These are phyloP conservation scores for Altica lythri DNA, from an alignment of 2,888 invertebrate genomes.

Conservation along the genomic window DNA sequence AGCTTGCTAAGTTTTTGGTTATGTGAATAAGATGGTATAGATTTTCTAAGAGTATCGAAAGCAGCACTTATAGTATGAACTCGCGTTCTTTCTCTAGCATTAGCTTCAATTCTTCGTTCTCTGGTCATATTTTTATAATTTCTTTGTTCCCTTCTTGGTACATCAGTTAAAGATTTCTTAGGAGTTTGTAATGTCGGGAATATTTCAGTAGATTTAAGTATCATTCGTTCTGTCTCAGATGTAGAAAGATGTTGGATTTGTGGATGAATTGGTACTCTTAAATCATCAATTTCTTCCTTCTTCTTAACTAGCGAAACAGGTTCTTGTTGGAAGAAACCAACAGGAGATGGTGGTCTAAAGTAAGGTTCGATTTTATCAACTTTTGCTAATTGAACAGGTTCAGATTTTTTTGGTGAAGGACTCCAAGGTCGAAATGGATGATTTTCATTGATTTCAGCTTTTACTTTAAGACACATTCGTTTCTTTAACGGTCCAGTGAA, in stretches of 20 bases:
- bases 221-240: constrained; percentile 48
- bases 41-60: constrained; percentile 82
- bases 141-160: constrained; percentile 64
- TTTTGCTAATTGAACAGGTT: neutral
- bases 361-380: constrained; percentile 35
- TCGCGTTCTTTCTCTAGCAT: constrained; percentile 88
- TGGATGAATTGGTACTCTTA: constrained; percentile 51
- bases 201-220: constrained; percentile 46
- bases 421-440: constrained; percentile 72
- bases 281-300: constrained; percentile 34
- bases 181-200: constrained; percentile 47
- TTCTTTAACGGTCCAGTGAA: constrained; percentile 70
- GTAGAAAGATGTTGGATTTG: constrained; percentile 41
- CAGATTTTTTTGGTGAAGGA: constrained; percentile 38
- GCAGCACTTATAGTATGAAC: constrained; percentile 96
- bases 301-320: constrained; percentile 49
- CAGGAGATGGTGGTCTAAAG: constrained; percentile 52
- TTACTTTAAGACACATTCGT: constrained; percentile 64
- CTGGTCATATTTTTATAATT: constrained; percentile 96
- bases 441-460: constrained; percentile 51
- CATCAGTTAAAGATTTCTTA: constrained; percentile 26
- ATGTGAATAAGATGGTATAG: constrained; percentile 90
- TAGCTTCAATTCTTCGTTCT: constrained; percentile 90
- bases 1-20: constrained; percentile 93
- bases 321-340: constrained; percentile 40